These are phyloP conservation scores for Bambusicola thoracicus DNA, from an alignment of 2,113 vertebrate species.

Conservation along the genomic window DNA sequence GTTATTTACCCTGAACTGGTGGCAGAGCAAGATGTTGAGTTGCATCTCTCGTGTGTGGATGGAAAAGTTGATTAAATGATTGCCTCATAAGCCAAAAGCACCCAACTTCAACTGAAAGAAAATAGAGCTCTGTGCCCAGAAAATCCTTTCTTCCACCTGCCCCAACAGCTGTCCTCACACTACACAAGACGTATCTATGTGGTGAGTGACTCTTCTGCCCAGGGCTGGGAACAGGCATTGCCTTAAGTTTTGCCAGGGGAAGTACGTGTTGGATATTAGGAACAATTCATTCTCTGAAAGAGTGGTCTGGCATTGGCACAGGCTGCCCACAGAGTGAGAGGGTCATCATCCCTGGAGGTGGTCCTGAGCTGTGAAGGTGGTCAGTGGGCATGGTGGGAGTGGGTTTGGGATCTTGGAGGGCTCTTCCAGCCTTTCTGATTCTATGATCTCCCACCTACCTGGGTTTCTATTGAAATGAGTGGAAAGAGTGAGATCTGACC, in stretches of 20 bases:
- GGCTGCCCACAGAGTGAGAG: too few species aligned
- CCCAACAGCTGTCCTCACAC: not conserved
- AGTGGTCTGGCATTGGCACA: too few species aligned
- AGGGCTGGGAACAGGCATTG: not conserved
- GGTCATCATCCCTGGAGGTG: too few species aligned
- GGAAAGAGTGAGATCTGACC: not conserved
- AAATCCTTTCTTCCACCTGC: rapidly evolving
- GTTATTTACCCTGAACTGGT: not conserved
- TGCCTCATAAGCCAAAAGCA: not conserved
- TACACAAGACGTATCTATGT: rapidly evolving
- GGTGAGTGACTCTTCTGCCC: rapidly evolving
- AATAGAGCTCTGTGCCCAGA: not conserved
- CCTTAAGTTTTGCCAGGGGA: too few species aligned
- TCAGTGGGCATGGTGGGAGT: too few species aligned
- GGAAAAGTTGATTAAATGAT: not conserved
- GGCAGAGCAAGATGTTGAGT: not conserved
- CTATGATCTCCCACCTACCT: not conserved
- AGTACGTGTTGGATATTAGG: too few species aligned
- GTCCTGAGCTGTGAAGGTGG: too few species aligned
- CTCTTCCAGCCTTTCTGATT: too few species aligned
- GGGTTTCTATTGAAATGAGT: not conserved
- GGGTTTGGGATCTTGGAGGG: too few species aligned
- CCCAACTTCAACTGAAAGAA: not conserved
- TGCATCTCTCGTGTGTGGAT: not conserved
- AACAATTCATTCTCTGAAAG: too few species aligned